Percentiles rank a stretch among this genome's conserved stretches.
phyloP scores from a whole-genome alignment of 2,113 vertebrate species.

The Panurus biarmicus region DNA sequence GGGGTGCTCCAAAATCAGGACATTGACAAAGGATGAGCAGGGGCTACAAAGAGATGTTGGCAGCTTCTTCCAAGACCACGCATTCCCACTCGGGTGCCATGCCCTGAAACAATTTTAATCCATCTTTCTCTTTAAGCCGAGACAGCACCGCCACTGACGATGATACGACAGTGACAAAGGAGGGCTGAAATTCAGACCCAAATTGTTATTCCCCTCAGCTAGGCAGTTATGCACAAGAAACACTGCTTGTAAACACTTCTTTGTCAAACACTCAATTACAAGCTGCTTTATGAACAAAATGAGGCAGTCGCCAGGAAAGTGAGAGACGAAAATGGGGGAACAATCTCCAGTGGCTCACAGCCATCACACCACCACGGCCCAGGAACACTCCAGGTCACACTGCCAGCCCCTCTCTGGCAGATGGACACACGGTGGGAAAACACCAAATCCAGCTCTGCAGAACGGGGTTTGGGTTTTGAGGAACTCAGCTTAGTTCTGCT shows the following conservation, averaged over 20 bases:
- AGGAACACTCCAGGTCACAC: accelerated
- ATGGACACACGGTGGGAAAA: accelerated
- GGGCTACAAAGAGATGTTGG: not conserved
- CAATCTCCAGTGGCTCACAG: not conserved
- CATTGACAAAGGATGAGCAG: accelerated
- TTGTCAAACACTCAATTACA: constrained; percentile 61
- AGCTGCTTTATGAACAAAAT: constrained; percentile 59
- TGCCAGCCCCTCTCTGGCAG: not conserved
- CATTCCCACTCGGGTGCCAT: not conserved
- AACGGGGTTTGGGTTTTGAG: not conserved
- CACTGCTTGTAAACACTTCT: constrained; percentile 57
- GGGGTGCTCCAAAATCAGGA: not conserved
- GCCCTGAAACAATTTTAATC: not conserved
- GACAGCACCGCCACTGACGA: not conserved
- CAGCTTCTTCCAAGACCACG: not conserved
- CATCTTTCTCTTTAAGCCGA: constrained; percentile 24
- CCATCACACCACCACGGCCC: not conserved
- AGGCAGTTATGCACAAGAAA: constrained; percentile 54
- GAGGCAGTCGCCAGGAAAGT: constrained; percentile 5
- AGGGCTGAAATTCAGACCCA: constrained; percentile 46
- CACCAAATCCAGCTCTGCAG: not conserved
- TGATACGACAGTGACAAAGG: constrained; percentile 40
- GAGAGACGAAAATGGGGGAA: not conserved
- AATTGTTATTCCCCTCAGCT: constrained; percentile 66
- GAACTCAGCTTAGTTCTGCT: not conserved